Percentiles rank a stretch among this genome's conserved stretches.
Conservation (phyloP, 2,888 invertebrate genomes). For the Microchrysa polita region DNA sequence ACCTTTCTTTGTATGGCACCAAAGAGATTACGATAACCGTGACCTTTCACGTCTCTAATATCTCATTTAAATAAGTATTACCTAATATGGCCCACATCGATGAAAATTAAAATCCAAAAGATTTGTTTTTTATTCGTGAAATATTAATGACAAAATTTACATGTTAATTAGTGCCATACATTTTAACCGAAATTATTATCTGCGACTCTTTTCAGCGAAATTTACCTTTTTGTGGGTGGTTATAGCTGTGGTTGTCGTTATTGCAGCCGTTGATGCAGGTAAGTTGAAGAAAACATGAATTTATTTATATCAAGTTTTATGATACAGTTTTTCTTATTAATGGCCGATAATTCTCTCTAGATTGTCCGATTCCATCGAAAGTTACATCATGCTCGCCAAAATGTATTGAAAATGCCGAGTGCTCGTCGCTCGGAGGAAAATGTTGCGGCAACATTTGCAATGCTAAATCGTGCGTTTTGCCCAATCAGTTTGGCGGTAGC, state of each 20-base stretch:
- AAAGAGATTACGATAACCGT: no score
- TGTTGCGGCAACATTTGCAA: conserved; percentile 79
- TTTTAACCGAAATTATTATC: neutral
- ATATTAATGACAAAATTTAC: no score
- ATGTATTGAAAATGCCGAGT: conserved; percentile 74
- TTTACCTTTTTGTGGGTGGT: neutral
- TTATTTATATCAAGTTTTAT: neutral
- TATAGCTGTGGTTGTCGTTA: neutral
- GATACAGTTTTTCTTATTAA: neutral
- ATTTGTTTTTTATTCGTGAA: no score
- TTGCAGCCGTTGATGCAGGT: neutral
- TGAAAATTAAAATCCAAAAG: no score
- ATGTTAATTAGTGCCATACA: no score
- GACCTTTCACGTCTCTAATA: no score
- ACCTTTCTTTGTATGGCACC: no score
- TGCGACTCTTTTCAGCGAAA: conserved; percentile 11
- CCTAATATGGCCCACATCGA: no score
- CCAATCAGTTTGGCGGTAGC: conserved; percentile 59
- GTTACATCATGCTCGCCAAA: conserved; percentile 75
- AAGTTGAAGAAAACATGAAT: neutral
- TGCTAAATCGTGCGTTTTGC: conserved; percentile 71
- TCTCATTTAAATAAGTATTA: no score
- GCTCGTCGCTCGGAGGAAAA: conserved; percentile 71
- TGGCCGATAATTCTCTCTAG: conserved; percentile 50
- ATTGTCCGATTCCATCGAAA: conserved; percentile 73